Percentiles rank a stretch among this genome's conserved stretches.
Conservation (phyloP, 2,113 vertebrate genomes). For the Sprattus sprattus region DNA sequence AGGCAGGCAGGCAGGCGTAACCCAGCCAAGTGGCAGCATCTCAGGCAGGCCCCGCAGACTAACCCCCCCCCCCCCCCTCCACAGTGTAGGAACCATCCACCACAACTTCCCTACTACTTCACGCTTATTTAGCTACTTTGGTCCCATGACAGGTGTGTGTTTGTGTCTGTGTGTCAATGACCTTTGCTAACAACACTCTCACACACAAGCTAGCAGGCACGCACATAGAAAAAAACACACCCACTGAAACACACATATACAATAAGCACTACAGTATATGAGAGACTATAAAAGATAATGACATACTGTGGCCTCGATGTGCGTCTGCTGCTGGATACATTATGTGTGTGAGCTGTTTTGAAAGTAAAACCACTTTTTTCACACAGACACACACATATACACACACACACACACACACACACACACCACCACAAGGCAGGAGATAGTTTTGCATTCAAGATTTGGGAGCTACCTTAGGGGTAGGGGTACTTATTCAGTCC, state of each 20-base stretch:
- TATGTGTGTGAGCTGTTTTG: slow-evolving; percentile 17
- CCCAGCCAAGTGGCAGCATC: not conserved
- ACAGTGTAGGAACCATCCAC: not conserved
- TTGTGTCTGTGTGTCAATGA: not conserved
- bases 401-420: slow-evolving; percentile 16
- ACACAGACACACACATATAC: not conserved
- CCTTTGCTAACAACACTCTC: not conserved
- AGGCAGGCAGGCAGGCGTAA: not conserved
- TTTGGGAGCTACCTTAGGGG: not conserved
- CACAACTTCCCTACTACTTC: not conserved
- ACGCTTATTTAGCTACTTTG: not conserved
- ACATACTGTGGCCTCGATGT: not conserved
- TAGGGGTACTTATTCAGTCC: not conserved
- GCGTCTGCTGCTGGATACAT: slow-evolving; percentile 6
- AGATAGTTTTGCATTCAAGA: not conserved
- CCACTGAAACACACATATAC: not conserved
- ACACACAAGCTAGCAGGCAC: not conserved
- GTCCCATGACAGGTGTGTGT: not conserved
- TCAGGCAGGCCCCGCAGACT: not conserved
- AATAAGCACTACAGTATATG: slow-evolving; percentile 13
- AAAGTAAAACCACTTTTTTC: slow-evolving; percentile 2
- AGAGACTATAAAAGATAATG: slow-evolving; percentile 11
- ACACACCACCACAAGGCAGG: not conserved
- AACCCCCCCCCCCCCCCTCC: not conserved
- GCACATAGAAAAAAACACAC: not conserved